These are phyloP conservation scores for Lucilia cuprina DNA, from an alignment of 1,140 invertebrate genomes.

Conservation along the genomic window DNA sequence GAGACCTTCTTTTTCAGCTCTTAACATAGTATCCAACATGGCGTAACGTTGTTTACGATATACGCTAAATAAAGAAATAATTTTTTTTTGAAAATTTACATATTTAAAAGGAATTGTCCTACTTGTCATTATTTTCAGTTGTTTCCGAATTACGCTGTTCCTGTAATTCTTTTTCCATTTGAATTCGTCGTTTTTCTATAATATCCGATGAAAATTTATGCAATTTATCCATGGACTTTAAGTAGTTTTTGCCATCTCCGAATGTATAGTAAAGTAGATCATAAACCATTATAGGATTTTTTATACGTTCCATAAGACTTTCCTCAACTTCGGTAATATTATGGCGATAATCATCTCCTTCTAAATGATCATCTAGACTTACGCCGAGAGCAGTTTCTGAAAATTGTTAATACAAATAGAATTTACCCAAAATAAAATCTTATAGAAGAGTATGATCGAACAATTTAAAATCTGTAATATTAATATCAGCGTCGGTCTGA, in stretches of 20 bases:
- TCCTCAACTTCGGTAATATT: slow-evolving; percentile 36
- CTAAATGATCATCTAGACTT: slow-evolving; percentile 45
- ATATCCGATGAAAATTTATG: slow-evolving; percentile 46
- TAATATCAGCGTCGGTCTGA: too few relatives aligned
- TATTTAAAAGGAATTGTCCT: neutral
- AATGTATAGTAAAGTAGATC: slow-evolving; percentile 33
- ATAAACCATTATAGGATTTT: slow-evolving; percentile 21
- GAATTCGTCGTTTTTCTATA: slow-evolving; percentile 40
- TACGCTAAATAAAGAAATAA: slow-evolving; percentile 20
- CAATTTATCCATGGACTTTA: slow-evolving; percentile 38
- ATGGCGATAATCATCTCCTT: slow-evolving; percentile 37
- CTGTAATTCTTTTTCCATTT: slow-evolving; percentile 38
- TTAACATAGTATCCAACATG: slow-evolving; percentile 81
- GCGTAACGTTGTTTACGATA: slow-evolving; percentile 68
- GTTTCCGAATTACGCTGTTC: neutral
- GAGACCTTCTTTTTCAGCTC: slow-evolving; percentile 64
- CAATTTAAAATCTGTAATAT: too few relatives aligned
- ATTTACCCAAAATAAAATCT: too few relatives aligned
- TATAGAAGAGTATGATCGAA: too few relatives aligned
- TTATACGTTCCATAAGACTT: slow-evolving; percentile 17
- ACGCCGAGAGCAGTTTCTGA: slow-evolving; percentile 81
- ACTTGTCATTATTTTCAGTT: neutral
- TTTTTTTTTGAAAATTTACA: neutral
- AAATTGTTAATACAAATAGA: neutral
- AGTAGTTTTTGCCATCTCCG: slow-evolving; percentile 40